Base-by-base conservation (phyloP, 2,797 vertebrate species). In the Pseudocheirus occidentalis region DNA sequence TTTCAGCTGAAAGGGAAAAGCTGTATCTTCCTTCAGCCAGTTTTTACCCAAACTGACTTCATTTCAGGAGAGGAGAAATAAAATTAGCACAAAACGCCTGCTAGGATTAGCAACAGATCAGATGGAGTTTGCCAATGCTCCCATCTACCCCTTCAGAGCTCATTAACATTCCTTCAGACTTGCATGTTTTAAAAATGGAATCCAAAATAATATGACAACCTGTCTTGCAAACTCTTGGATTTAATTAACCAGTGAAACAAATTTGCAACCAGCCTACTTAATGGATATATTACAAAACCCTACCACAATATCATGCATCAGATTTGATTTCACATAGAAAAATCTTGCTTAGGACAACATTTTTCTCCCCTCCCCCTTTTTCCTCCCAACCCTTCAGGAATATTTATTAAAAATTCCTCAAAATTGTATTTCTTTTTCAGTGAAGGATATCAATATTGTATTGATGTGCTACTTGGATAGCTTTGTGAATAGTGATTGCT, bases 241-340 rank as follows among this genome's bases (percentile, higher is more conserved):
- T 93, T 96, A 96, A 93, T 95, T 92, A 96, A 58, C 55, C 29
- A 93, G 34, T 89, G 10, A 95, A 96, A 53, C n/a, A 52, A 94
- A 94, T 55, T 96, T 92, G 91, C 14, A 94, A 18, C 40, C 53
- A 96, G 40, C 14, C 31, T 93, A 55, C 93, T 93, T 95, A 96
- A 81, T 92, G 40, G 29, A 29, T 53, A 0, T 57, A 73, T 92
- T 54, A 31, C 92, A 95, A 96, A 95, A 11, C 55, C 29, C 95
- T 96, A 21, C 50, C 29, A 94, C 87, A 93, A 55, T 21, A 91
- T 1, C 91, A 3, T 50, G 6, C 1, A n/a, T 5, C 24, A n/a
- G 92, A 87, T 46, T 58, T 46, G 92, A 92, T 54, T 28, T 94
- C 16, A 53, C 40, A 50, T 21, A 89, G 34, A 66, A 91, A 93